Evolutionary conservation across 2,797 vertebrate genomes (phyloP), one percentile per base, ranked within the genome.

Genomic region (Anguilla marmorata): DNA sequence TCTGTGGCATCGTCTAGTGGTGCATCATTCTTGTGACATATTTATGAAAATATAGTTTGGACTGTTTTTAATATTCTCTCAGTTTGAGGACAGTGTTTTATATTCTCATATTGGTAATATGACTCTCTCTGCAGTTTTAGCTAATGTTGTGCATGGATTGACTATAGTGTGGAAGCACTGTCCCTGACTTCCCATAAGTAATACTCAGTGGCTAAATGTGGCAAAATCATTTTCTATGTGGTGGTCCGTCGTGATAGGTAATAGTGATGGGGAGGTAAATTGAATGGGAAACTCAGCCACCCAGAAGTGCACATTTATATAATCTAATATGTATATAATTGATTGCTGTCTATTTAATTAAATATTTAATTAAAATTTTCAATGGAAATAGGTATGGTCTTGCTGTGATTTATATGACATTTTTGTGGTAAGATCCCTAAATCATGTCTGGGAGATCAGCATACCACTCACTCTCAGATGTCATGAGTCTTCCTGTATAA

Each of bases 11-110:
- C 24, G 48, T 72, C 69, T 30, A 30, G 45, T 21, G 24, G 3
- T 60, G 86, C 21, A 16, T 19, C 58, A 83, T 83, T 87, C 41
- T 54, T 83, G 86, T 84, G 45, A 83, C 2, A 48, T 87, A 69
- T 66, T 87, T 87, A 83, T 48, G 63, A 84, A 87, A 50, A 72
- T 33, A 12, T 27, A 33, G 9, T 2, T 9, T 14, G 11, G 1
- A 30, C 21, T n/a, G 63, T 27, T 69, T 30, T 11, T 58, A 58
- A 30, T 72, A n/a, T 41, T 76, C 14, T 76, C 19, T 76, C 24
- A 30, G 69, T 30, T 74, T 2, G 11, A 33, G 16, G 33, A 76
- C 12, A 19, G 72, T 76, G 11, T 76, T 76, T 76, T 72, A 72
- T 72, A 30, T 72, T 41, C 16, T 37, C 14, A 14, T 11, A 41